phyloP scores from a whole-genome alignment of 1,140 invertebrate species.

The Drosophila setifemur region DNA sequence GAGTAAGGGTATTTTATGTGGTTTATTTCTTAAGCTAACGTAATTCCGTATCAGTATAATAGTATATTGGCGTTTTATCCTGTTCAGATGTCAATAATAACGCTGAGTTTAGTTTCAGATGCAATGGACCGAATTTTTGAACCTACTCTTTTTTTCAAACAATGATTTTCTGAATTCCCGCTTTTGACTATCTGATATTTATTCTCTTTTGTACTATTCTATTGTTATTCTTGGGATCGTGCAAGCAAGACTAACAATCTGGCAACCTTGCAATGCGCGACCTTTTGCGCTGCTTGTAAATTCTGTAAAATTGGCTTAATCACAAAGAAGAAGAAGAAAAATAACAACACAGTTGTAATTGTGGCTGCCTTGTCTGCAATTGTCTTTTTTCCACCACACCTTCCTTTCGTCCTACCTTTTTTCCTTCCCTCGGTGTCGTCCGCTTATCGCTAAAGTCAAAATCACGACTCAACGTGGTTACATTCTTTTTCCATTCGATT shows the following conservation, averaged over 20 bases:
- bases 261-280: constrained; percentile 34
- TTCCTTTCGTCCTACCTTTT: not conserved
- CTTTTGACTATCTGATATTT: too few species aligned
- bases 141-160: too few species aligned
- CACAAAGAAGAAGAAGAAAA: constrained; percentile 25
- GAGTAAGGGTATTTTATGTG: too few species aligned
- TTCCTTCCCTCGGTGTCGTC: constrained; percentile 19
- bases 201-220: too few species aligned
- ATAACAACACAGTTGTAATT: constrained; percentile 24
- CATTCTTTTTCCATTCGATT: constrained; percentile 1
- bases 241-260: not conserved
- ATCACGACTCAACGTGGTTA: constrained; percentile 63
- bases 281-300: constrained; percentile 37
- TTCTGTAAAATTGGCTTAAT: constrained; percentile 37
- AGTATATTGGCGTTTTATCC: too few species aligned
- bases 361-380: constrained; percentile 25
- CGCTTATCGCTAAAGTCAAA: constrained; percentile 73
- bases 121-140: too few species aligned
- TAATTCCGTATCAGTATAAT: too few species aligned
- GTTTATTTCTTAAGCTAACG: too few species aligned
- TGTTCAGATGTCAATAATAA: too few species aligned
- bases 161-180: too few species aligned
- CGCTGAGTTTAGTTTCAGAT: too few species aligned
- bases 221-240: too few species aligned
- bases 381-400: not conserved